A percentile compares a stretch with the other conserved stretches of the same genome.
Conservation (phyloP, 2,888 invertebrate species). For the Odontomyia ornata region DNA sequence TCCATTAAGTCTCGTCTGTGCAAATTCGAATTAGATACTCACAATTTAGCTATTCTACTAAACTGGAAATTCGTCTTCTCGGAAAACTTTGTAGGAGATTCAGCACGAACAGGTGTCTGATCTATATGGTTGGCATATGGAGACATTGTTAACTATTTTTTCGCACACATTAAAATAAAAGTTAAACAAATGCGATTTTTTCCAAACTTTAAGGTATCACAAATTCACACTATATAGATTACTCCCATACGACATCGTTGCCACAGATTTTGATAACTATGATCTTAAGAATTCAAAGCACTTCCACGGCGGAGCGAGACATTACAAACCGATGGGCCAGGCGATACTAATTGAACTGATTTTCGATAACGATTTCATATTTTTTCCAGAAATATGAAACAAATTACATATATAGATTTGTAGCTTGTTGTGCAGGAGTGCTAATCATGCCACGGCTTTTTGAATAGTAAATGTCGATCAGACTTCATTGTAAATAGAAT, state of each 20-base stretch:
- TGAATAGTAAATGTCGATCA: too few relatives aligned
- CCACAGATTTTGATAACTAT: too few relatives aligned
- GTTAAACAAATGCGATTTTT: too few relatives aligned
- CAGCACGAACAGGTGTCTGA: slow-evolving; percentile 48
- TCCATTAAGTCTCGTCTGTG: too few relatives aligned
- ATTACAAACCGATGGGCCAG: background rate
- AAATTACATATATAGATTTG: background rate
- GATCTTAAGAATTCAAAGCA: too few relatives aligned
- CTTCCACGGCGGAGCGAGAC: too few relatives aligned
- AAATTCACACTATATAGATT: too few relatives aligned
- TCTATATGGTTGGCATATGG: slow-evolving; percentile 51
- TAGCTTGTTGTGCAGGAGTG: background rate
- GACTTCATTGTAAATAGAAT: too few relatives aligned
- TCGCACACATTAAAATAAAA: background rate
- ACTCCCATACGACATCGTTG: too few relatives aligned
- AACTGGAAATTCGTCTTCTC: slow-evolving; percentile 58
- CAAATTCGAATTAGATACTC: slow-evolving; percentile 52
- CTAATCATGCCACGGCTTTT: background rate
- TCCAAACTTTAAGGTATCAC: too few relatives aligned
- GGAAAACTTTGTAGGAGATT: slow-evolving; percentile 56
- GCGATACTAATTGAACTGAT: background rate
- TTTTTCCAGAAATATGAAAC: background rate
- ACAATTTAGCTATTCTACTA: slow-evolving; percentile 62
- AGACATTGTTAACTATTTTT: slow-evolving; percentile 53
- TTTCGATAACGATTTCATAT: background rate